phyloP scores from a whole-genome alignment of 2,888 invertebrate species.

The Caenorhabditis doughertyi region DNA sequence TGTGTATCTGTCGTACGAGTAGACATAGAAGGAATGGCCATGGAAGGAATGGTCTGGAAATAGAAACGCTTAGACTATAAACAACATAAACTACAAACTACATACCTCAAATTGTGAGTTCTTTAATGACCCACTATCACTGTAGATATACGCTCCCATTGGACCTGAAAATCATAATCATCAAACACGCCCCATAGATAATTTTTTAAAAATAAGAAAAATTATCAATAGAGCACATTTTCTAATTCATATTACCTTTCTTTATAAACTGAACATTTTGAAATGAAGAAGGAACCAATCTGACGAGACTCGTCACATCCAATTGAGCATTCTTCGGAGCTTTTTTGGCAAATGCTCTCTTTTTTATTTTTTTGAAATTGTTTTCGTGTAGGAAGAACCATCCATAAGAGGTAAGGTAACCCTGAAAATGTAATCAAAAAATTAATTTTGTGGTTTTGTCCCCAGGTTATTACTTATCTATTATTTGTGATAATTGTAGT shows the following conservation, averaged over 20 bases:
- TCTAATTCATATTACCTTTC: too few species aligned
- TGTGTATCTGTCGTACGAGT: conserved; percentile 45
- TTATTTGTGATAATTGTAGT: too few species aligned
- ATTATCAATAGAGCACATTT: neutral
- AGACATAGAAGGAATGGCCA: conserved; percentile 13
- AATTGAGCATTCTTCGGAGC: conserved; percentile 59
- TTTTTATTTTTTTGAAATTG: conserved; percentile 26
- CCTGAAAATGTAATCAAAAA: too few species aligned
- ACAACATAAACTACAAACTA: neutral
- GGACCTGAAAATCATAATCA: conserved; percentile 18
- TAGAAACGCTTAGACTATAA: too few species aligned
- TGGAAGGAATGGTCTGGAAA: conserved; percentile 33
- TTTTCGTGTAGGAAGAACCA: conserved; percentile 48
- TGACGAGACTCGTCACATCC: conserved; percentile 54
- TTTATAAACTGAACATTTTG: conserved; percentile 59
- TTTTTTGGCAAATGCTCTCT: conserved; percentile 37
- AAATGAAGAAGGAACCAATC: conserved; percentile 51
- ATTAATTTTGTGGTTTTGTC: too few species aligned
- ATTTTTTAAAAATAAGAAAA: neutral
- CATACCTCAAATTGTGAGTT: conserved; percentile 33
- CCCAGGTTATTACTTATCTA: too few species aligned
- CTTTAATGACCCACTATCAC: conserved; percentile 12
- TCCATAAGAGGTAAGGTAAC: conserved; percentile 53
- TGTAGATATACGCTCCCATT: conserved; percentile 58
- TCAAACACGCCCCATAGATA: too few species aligned